Evolutionary conservation across 1,140 invertebrate species (phyloP), one percentile per base, ranked within the genome.

Genomic region (Saccostrea cuccullata): DNA sequence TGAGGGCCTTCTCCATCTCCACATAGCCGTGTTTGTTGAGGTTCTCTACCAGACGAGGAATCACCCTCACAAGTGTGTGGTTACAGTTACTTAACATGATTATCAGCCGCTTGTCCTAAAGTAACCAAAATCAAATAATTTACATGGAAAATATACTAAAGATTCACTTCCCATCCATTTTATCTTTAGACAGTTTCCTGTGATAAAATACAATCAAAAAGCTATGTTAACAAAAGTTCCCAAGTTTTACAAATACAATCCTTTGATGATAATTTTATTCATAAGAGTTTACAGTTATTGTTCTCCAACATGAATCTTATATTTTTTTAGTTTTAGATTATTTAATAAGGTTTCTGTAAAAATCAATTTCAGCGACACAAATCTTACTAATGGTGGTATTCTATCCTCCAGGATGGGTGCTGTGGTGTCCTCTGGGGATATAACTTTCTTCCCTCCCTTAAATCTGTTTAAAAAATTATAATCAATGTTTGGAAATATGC

Each of bases 61-160:
- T 96, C 15, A 98, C 96, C 64, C 96, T 96, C 84, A 97, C 96
- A 58, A 97, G 95, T 9, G 97, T 98, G 94, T 98, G 98, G 77
- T 96, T 97, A 94, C 98, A 98, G 95, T 99, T 99, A 92, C 98
- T 98, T 83, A 98, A 96, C 70, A 98, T 97, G 84, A 98, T 97
- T 30, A 99, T 95, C 86, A 99, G 95, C 55, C 97, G 96, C 83
- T 94, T 94, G 84, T 94, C 93, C 94, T 95, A 90, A 40, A 91
- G 89, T 23, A 87, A 40, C 30, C 23, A 30, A 82, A 47, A 30
- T 11, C 36, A 36, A 82, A 82, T 1, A 82, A 8, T 47, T 47
- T 47, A 47, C 47, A 47, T 47, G 0, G 5, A 47, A 8, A 47
- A 47, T 47, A 6, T 1, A 47, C 47, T 47, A 47, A 47, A 47